phyloP scores from a whole-genome alignment of 2,888 invertebrate genomes.

The Lithophane semibrunnea region DNA sequence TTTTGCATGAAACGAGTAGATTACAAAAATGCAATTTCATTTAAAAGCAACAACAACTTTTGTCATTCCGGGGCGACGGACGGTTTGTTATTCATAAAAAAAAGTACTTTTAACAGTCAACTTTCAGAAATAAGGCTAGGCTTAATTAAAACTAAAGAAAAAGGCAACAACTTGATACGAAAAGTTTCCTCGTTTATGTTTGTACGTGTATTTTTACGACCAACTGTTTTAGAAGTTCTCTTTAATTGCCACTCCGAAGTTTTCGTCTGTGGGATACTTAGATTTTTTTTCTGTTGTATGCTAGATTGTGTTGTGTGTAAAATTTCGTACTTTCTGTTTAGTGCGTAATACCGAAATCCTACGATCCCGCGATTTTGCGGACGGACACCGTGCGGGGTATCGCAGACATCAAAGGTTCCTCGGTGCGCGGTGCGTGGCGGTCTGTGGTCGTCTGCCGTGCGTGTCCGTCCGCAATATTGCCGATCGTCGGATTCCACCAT shows the following conservation, averaged over 20 bases:
- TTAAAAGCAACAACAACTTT: slow-evolving; percentile 40
- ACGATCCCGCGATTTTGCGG: too few relatives aligned
- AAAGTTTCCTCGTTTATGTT: slow-evolving; percentile 67
- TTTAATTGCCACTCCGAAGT: slow-evolving; percentile 62
- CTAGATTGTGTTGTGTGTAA: background rate
- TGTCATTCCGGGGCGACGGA: slow-evolving; percentile 25
- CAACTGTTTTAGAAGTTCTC: slow-evolving; percentile 50
- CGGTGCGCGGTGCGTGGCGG: too few relatives aligned
- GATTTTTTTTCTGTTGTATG: background rate
- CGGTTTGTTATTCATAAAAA: slow-evolving; percentile 53
- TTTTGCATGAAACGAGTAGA: slow-evolving; percentile 14
- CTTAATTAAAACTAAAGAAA: slow-evolving; percentile 66
- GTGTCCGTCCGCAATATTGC: too few relatives aligned
- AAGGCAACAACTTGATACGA: slow-evolving; percentile 59
- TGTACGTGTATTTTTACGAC: slow-evolving; percentile 50
- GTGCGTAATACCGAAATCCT: background rate
- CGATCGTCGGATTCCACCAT: too few relatives aligned
- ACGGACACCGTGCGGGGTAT: too few relatives aligned
- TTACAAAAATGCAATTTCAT: slow-evolving; percentile 22
- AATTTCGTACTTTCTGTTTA: background rate
- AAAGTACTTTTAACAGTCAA: slow-evolving; percentile 40
- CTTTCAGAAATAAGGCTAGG: slow-evolving; percentile 56
- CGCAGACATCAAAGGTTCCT: too few relatives aligned
- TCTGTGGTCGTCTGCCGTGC: too few relatives aligned
- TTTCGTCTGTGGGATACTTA: slow-evolving; percentile 25